These are phyloP conservation scores for Melieria crassipennis DNA, from an alignment of 2,888 invertebrate species.

Conservation along the genomic window DNA sequence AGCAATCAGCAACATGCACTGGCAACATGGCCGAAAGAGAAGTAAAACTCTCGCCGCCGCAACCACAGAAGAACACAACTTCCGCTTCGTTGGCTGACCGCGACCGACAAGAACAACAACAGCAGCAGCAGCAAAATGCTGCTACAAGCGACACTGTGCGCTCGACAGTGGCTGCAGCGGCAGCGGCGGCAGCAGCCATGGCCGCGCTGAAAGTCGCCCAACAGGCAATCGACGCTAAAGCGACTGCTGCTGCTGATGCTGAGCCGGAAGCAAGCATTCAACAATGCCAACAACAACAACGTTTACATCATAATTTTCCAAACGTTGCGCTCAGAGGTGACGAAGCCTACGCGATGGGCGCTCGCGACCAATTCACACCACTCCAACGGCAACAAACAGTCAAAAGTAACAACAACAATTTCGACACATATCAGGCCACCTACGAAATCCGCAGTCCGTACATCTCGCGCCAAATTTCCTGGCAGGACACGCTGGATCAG, in stretches of 20 bases:
- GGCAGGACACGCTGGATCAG: constrained; percentile 49
- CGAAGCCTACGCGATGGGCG: constrained; percentile 19
- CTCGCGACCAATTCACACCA: constrained; percentile 49
- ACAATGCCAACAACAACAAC: too few species aligned
- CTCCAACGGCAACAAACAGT: constrained; percentile 2
- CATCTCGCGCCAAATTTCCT: constrained; percentile 56
- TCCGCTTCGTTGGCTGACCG: constrained; percentile 32
- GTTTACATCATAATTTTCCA: too few species aligned
- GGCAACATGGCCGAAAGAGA: constrained; percentile 22
- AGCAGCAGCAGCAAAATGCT: constrained; percentile 12
- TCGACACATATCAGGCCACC: constrained; percentile 57
- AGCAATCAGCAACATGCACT: constrained; percentile 30
- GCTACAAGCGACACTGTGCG: constrained; percentile 25
- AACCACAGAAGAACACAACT: constrained; percentile 37
- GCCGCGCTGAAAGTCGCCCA: neutral
- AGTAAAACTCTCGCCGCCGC: constrained; percentile 22
- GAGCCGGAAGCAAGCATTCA: too few species aligned
- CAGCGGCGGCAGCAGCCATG: neutral
- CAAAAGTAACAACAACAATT: neutral
- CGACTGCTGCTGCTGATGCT: neutral
- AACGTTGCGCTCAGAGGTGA: neutral
- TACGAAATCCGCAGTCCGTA: constrained; percentile 59
- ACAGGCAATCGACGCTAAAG: too few species aligned
- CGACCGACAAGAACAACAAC: constrained; percentile 22
- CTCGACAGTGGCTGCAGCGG: constrained; percentile 16